phyloP scores from a whole-genome alignment of 1,140 invertebrate genomes.

The Neotoxoptera formosana region DNA sequence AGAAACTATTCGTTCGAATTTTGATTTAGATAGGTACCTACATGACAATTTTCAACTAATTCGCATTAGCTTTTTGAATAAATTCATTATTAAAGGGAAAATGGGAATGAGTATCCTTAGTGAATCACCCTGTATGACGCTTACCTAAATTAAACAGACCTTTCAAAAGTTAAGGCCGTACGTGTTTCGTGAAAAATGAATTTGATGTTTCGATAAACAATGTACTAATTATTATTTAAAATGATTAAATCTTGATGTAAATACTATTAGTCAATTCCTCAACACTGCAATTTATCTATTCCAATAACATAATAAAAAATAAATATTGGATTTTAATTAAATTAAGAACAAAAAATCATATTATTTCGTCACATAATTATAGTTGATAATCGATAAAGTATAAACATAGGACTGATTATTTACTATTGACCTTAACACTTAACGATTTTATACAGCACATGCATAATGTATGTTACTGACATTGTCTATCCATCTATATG shows the following conservation, averaged over 20 bases:
- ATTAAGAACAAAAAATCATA: not conserved
- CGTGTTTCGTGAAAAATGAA: not conserved
- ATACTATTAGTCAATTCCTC: not conserved
- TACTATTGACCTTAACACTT: not conserved
- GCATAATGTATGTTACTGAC: not conserved
- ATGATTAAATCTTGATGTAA: not conserved
- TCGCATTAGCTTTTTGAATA: no score
- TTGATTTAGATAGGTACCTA: no score
- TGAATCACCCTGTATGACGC: no score
- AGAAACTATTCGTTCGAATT: no score
- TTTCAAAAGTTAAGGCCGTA: no score
- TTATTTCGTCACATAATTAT: slow-evolving; percentile 10
- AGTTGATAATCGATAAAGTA: not conserved
- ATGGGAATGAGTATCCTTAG: no score
- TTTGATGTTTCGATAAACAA: not conserved
- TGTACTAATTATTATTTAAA: not conserved
- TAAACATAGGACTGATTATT: not conserved
- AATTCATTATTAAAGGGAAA: no score
- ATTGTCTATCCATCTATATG: not conserved
- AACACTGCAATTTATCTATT: not conserved
- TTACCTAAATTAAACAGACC: no score
- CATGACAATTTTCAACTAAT: no score
- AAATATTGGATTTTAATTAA: not conserved
- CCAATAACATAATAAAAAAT: not conserved
- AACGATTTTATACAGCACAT: not conserved